A percentile compares a stretch with the other conserved stretches of the same genome.
phyloP scores from a whole-genome alignment of 2,888 invertebrate species.

The Onthophagus sagittarius region DNA sequence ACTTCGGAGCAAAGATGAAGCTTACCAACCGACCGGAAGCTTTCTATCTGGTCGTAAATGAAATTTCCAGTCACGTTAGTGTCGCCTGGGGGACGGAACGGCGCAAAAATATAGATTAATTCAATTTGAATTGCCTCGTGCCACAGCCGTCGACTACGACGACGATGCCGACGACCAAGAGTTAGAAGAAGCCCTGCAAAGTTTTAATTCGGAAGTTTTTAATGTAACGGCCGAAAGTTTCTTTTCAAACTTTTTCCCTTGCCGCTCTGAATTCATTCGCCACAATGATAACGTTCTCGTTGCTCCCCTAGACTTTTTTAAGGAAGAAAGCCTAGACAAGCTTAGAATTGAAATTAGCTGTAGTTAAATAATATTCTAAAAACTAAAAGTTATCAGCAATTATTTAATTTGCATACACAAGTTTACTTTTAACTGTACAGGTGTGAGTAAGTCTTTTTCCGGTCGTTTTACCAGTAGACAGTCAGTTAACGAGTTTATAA shows the following conservation, averaged over 20 bases:
- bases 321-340: neutral
- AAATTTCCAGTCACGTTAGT: constrained; percentile 10
- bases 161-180: constrained; percentile 12
- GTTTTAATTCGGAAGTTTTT: constrained; percentile 29
- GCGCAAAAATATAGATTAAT: constrained; percentile 35
- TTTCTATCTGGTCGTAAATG: constrained; percentile 3
- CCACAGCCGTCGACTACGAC: constrained; percentile 16
- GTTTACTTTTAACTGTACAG: neutral
- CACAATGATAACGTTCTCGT: constrained; percentile 13
- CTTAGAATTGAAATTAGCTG: neutral
- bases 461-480: neutral
- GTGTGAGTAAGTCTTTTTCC: neutral
- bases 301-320: neutral
- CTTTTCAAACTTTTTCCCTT: constrained; percentile 21
- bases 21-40: neutral
- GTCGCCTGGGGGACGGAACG: constrained; percentile 22
- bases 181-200: constrained; percentile 7
- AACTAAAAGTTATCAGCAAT: neutral
- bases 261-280: constrained; percentile 26
- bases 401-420: neutral
- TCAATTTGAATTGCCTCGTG: constrained; percentile 32
- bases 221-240: constrained; percentile 22
- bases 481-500: neutral
- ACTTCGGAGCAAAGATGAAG: neutral
- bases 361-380: neutral